Percentiles rank a stretch among this genome's conserved stretches.
These are phyloP conservation scores for Lysiphlebus fabarum DNA, from an alignment of 1,140 invertebrate genomes.

Conservation along the genomic window DNA sequence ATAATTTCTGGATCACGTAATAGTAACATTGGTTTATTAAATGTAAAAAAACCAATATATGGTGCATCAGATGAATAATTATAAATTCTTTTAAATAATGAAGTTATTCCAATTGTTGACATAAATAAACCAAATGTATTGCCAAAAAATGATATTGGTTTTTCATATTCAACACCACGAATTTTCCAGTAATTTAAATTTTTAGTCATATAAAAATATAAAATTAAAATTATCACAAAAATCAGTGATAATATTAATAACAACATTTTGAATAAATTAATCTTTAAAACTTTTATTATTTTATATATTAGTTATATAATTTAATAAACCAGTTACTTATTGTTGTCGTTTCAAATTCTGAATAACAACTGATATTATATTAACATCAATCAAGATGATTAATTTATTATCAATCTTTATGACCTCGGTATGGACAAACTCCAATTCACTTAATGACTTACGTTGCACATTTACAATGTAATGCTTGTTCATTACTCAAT, in stretches of 20 bases:
- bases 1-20: conserved; percentile 50
- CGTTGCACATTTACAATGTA: too few relatives aligned
- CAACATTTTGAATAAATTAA: conserved; percentile 20
- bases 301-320: too few relatives aligned
- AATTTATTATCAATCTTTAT: too few relatives aligned
- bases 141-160: conserved; percentile 39
- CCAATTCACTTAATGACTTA: too few relatives aligned
- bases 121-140: conserved; percentile 33
- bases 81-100: conserved; percentile 31
- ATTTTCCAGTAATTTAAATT: conserved; percentile 49
- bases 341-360: too few relatives aligned
- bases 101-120: conserved; percentile 14
- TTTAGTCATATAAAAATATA: conserved; percentile 39
- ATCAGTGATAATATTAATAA: conserved; percentile 21
- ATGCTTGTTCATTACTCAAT: too few relatives aligned
- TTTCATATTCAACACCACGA: conserved; percentile 32
- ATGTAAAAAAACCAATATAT: conserved; percentile 41
- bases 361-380: too few relatives aligned
- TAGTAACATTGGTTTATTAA: conserved; percentile 44
- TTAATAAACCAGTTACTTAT: too few relatives aligned
- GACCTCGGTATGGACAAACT: too few relatives aligned
- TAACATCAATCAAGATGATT: too few relatives aligned
- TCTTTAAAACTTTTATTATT: too few relatives aligned
- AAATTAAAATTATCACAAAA: neutral
- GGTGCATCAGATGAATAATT: conserved; percentile 21